Evolutionary conservation across 2,888 invertebrate genomes (phyloP).

Genomic region (Nomada ferruginata): DNA sequence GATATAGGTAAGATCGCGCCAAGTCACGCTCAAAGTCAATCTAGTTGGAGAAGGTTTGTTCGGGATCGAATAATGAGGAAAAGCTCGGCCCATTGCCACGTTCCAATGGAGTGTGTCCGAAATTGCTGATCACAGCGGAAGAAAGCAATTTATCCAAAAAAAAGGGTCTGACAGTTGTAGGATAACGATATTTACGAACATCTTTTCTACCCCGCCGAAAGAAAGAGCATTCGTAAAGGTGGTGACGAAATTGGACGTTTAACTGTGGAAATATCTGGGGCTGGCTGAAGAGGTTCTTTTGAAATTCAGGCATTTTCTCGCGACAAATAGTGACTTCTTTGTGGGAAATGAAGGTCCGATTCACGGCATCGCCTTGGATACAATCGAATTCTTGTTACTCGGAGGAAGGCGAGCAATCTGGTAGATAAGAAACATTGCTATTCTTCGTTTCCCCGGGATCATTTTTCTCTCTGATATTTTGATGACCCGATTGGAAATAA

Average conservation of each 20-base stretch:
- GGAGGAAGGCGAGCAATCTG: constrained; percentile 4
- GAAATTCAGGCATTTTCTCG: constrained; percentile 34
- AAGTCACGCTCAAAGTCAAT: not conserved
- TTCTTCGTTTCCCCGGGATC: not conserved
- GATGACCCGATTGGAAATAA: too few species aligned
- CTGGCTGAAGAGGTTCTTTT: not conserved
- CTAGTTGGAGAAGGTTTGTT: not conserved
- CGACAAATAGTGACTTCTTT: constrained; percentile 25
- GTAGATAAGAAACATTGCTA: constrained; percentile 32
- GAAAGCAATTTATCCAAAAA: constrained; percentile 6
- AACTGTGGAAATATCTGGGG: not conserved
- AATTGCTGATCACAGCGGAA: constrained; percentile 22
- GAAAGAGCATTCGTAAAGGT: constrained; percentile 16
- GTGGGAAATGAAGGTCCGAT: constrained; percentile 46
- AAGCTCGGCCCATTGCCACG: not conserved
- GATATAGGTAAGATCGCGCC: not conserved
- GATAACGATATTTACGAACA: constrained; percentile 39
- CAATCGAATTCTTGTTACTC: constrained; percentile 40
- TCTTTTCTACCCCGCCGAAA: constrained; percentile 20
- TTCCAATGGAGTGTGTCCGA: not conserved
- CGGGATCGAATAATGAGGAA: not conserved
- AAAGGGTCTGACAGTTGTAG: constrained; percentile 31
- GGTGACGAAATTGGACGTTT: constrained; percentile 25
- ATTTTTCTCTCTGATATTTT: not conserved
- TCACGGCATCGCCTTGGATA: constrained; percentile 50